These are phyloP conservation scores for Carposina sasakii DNA, from an alignment of 1,140 invertebrate species.

Conservation along the genomic window DNA sequence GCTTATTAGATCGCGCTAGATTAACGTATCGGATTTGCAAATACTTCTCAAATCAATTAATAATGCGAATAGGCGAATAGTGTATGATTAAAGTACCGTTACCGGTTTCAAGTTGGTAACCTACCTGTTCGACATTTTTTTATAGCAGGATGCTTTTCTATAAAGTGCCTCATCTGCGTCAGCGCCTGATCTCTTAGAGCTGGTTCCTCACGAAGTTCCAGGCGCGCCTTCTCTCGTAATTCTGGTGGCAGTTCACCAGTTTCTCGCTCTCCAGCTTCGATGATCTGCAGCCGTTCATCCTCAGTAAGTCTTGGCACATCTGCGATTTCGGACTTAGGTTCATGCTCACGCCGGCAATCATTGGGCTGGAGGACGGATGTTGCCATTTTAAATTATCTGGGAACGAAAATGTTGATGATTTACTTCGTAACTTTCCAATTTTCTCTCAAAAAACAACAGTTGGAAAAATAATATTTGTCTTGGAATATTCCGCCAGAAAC, in stretches of 20 bases:
- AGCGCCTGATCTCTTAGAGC: constrained; percentile 78
- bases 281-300: constrained; percentile 45
- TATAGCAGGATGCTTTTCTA: constrained; percentile 83
- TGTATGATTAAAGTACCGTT: too few relatives aligned
- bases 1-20: too few relatives aligned
- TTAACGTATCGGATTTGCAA: too few relatives aligned
- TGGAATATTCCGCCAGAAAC: constrained; percentile 22
- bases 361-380: constrained; percentile 61
- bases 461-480: constrained; percentile 32
- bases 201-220: constrained; percentile 83
- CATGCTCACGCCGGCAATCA: constrained; percentile 51
- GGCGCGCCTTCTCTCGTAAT: constrained; percentile 74
- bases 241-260: constrained; percentile 52
- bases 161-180: constrained; percentile 83
- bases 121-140: constrained; percentile 81
- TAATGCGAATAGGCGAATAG: too few relatives aligned
- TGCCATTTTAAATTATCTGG: constrained; percentile 47
- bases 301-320: constrained; percentile 44
- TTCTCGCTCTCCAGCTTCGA: constrained; percentile 54
- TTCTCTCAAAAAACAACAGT: too few relatives aligned
- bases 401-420: constrained; percentile 19
- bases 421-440: constrained; percentile 32
- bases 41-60: too few relatives aligned
- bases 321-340: constrained; percentile 40
- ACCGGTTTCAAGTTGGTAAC: too few relatives aligned